phyloP scores from a whole-genome alignment of 2,888 invertebrate species.

The Cheilosia impressa region DNA sequence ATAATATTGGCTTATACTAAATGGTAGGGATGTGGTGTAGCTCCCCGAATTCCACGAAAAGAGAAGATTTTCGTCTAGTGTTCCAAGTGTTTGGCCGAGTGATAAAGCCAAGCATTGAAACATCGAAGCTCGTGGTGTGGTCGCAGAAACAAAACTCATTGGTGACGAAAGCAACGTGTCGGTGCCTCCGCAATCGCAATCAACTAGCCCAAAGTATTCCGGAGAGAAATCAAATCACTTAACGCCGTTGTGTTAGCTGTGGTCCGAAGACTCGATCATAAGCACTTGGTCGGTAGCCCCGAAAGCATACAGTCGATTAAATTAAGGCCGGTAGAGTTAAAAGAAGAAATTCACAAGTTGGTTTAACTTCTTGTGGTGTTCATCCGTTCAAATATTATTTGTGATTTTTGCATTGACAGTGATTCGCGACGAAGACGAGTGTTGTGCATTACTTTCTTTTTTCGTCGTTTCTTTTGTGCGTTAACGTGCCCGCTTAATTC shows the following conservation, averaged over 20 bases:
- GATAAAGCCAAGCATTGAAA: constrained; percentile 43
- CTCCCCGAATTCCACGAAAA: constrained; percentile 24
- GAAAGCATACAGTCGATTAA: constrained; percentile 71
- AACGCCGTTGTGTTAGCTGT: constrained; percentile 61
- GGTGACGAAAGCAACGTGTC: constrained; percentile 55
- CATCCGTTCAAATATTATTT: constrained; percentile 43
- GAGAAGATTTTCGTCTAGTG: constrained; percentile 35
- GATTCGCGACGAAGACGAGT: constrained; percentile 48
- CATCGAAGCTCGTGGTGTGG: constrained; percentile 40
- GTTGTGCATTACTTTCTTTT: constrained; percentile 64
- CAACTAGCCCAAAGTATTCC: constrained; percentile 34
- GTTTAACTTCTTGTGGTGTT: constrained; percentile 48
- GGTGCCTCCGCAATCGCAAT: constrained; percentile 43
- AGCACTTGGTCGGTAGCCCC: constrained; percentile 65
- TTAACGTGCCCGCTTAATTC: background rate
- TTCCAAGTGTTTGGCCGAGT: constrained; percentile 26
- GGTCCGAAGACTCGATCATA: constrained; percentile 64
- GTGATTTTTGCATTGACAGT: constrained; percentile 50
- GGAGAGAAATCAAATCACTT: constrained; percentile 70
- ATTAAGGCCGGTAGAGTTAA: constrained; percentile 56
- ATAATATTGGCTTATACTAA: constrained; percentile 25
- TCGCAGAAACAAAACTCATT: constrained; percentile 31
- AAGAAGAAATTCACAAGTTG: constrained; percentile 36
- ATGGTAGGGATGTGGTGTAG: constrained; percentile 47
- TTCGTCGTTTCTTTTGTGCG: constrained; percentile 7